Evolutionary conservation across 2,888 invertebrate species (phyloP), one percentile per base, ranked within the genome.

Genomic region (Habrosyne pyritoides): DNA sequence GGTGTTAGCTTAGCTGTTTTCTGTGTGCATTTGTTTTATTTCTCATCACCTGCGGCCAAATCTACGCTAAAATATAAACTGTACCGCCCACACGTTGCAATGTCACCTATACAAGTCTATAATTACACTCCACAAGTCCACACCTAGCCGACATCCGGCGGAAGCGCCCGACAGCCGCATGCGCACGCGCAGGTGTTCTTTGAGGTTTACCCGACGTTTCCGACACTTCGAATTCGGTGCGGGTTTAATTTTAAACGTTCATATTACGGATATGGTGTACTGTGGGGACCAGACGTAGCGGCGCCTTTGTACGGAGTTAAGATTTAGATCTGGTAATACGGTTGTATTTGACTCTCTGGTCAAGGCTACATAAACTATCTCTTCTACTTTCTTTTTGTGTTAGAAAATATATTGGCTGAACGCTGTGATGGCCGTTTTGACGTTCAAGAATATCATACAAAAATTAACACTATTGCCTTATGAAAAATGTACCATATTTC

Each of bases 101-200:
- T 59, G 62, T 63, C 60, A 61, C 24, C 24, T 42, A 42, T 42
- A 36, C 33, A 26, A 24, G 28, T 50, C 53, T 63, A 59, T 56
- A 56, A 57, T 61, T 61, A 63, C 33, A 30, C 52, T 33, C 24
- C 55, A 22, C 50, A 24, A 24, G 24, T 24, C 24, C 7, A 18
- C 67, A 67, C 66, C 65, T 67, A 63, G 28, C 52, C 24, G 46
- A 62, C 64, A 53, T 73, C 70, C 73, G 69, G 59, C 71, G 79
- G 77, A 79, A 75, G 63, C 66, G 65, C 61, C 67, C 53, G 59
- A 53, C 55, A 59, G 48, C 55, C 57, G 46, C 54, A 57, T 8
- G 36, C 55, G 67, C 52, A 53, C 28, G 57, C 68, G 69, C 73
- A 73, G 78, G 74, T 78, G 74, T 67, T 33, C 61, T 64, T 56